Evolutionary conservation across 1,140 invertebrate genomes (phyloP).

Genomic region (Drosophila asahinai): DNA sequence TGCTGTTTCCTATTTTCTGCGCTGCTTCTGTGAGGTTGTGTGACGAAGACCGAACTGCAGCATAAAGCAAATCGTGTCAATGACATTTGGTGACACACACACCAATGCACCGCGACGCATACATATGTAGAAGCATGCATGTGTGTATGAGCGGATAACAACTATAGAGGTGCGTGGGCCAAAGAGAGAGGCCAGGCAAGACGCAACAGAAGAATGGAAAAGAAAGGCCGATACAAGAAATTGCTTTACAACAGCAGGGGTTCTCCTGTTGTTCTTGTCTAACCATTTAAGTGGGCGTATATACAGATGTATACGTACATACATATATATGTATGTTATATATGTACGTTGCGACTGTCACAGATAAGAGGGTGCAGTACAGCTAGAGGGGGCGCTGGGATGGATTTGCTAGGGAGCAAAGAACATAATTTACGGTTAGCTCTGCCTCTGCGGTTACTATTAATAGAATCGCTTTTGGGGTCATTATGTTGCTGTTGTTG

Average conservation of each 20-base stretch:
- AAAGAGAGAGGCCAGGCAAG: slow-evolving; percentile 23
- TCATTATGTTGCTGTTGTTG: slow-evolving; percentile 55
- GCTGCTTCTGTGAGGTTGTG: slow-evolving; percentile 45
- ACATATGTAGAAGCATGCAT: background rate
- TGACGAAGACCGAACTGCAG: slow-evolving; percentile 60
- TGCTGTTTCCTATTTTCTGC: slow-evolving; percentile 24
- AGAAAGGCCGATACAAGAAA: slow-evolving; percentile 61
- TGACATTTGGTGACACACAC: slow-evolving; percentile 79
- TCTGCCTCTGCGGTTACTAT: slow-evolving; percentile 54
- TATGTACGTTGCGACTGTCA: slow-evolving; percentile 25
- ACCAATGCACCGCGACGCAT: slow-evolving; percentile 20
- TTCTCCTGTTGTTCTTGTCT: slow-evolving; percentile 22
- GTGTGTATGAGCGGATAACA: background rate
- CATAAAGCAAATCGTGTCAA: slow-evolving; percentile 81
- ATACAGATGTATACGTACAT: background rate
- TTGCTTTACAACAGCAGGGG: slow-evolving; percentile 44
- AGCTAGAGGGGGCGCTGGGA: background rate
- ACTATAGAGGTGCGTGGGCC: slow-evolving; percentile 15
- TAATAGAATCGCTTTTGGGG: slow-evolving; percentile 65
- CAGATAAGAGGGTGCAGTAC: slow-evolving; percentile 25
- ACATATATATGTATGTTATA: background rate
- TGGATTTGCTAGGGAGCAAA: slow-evolving; percentile 31
- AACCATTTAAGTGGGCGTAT: slow-evolving; percentile 55
- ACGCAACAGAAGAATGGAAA: slow-evolving; percentile 40
- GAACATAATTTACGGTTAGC: slow-evolving; percentile 63